These are phyloP conservation scores for Glossophaga mutica DNA, from an alignment of 2,797 vertebrate genomes.

Conservation along the genomic window DNA sequence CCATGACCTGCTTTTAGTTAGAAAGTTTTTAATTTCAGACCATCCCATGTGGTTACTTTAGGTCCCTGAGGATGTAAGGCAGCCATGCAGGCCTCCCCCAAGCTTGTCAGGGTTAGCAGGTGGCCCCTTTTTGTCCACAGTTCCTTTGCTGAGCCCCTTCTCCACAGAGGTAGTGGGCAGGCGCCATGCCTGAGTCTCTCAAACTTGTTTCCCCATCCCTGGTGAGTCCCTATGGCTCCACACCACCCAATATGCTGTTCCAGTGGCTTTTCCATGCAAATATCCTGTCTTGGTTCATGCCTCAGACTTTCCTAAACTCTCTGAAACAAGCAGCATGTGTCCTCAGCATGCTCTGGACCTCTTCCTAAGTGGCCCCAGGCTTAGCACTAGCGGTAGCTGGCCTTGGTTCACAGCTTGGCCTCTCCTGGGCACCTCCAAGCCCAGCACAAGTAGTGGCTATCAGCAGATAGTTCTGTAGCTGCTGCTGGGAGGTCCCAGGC, in stretches of 20 bases:
- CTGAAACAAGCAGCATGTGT: neutral
- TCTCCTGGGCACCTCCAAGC: neutral
- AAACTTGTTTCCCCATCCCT: neutral
- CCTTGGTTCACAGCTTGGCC: neutral
- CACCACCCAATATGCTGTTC: neutral
- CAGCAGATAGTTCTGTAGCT: neutral
- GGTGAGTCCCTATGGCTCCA: neutral
- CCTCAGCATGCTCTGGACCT: neutral
- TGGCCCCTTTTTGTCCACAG: neutral
- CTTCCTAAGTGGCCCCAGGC: neutral
- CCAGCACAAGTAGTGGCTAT: neutral
- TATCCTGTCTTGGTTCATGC: neutral
- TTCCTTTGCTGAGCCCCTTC: neutral
- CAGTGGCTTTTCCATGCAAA: neutral
- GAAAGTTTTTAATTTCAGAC: neutral
- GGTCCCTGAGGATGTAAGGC: neutral
- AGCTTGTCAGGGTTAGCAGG: neutral
- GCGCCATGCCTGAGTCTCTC: neutral
- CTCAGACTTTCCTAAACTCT: neutral
- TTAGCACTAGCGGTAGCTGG: neutral
- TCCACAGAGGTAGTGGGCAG: neutral
- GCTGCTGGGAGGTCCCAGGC: neutral
- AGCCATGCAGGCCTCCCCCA: too few relatives aligned
- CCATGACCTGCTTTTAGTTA: neutral
- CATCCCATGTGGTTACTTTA: neutral